Base-by-base conservation (phyloP, 2,888 invertebrate genomes). In the Melieria crassipennis region DNA sequence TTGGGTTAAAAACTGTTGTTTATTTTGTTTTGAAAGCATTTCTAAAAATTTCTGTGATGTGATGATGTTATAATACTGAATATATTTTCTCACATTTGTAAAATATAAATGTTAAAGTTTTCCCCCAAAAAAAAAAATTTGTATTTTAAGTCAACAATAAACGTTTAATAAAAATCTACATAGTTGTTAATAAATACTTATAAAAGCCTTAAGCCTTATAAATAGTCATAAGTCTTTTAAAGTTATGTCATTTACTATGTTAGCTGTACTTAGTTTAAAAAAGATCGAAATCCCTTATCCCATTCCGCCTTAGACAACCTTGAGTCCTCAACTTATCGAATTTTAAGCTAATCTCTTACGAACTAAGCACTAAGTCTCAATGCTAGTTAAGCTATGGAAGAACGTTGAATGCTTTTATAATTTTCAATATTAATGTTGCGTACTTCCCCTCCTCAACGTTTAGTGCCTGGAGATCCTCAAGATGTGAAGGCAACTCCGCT, bases 401-500 rank as follows among this genome's bases (percentile, higher is more conserved):
- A n/a, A 52, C 52, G 5, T 52, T 30, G 30, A 30, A 30, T 30
- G 30, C 30, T 30, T 30, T 30, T 30, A 2, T 30, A 30, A 30
- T 30, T 30, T 30, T 30, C 30, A 30, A 30, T 30, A 30, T 30
- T 30, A 30, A 30, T 30, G 52, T 50, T 50, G 3, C 52, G 2
- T 70, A 73, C 55, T 16, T 65, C 66, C 70, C 4, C 42, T 55
- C 42, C 69, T 56, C 64, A 47, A 71, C 66, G 75, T 76, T 71
- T 92, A 99, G 99, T 99, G 90, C 99, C 99, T 80, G 98, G 98
- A 77, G 95, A 97, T 88, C 99, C 99, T 63, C 94, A 95, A 87
- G 94, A 96, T 83, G 96, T 99, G 76, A 93, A 93, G 87, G 94
- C 94, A 58, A 91, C 90, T 74, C 91, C 95, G 42, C 90, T 98